Evolutionary conservation across 2,113 vertebrate genomes (phyloP), one percentile per base, ranked within the genome.

Genomic region (Ailuropoda melanoleuca): DNA sequence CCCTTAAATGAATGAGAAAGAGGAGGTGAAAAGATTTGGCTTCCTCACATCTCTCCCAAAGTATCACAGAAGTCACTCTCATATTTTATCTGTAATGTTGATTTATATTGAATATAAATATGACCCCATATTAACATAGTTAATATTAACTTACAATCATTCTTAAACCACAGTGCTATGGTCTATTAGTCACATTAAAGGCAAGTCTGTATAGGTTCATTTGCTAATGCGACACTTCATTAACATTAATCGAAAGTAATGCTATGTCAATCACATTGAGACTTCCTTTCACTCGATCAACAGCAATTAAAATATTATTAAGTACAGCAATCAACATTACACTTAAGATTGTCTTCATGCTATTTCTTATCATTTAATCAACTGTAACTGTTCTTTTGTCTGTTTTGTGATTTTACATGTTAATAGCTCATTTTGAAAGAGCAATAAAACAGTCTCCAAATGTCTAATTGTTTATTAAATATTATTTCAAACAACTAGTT

Each of bases 241-340:
- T 90, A 91, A 64, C 26, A 75, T 68, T 93, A 94, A 94, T 34
- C 68, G 26, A 58, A 90, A 37, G 55, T 62, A 95, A 77, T 86
- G 19, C 34, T 64, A 31, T 82, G 66, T 31, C 87, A 83, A 80
- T 95, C 78, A 85, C 8, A 82, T 74, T 75, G 46, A 93, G 18
- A 93, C 68, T 85, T 82, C 87, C 48, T 78, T 95, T 95, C 37
- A 90, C 34, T 75, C 18, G 90, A 68, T 60, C 56, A 93, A 70
- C 50, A 58, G 7, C 13, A 81, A 81, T 87, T 91, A 87, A 95
- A 90, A 75, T 31, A 85, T 77, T 89, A 78, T 64, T 74, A 87
- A 93, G 8, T 53, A 90, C 3, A 81, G 2, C 31, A 93, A 90
- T 88, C 48, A 83, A 86, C 39, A 82, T 53, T 88, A 37, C 24